Percentiles rank a stretch among this genome's conserved stretches.
These are phyloP conservation scores for Chaetorhynchus papuensis DNA, from an alignment of 2,113 vertebrate genomes.

Conservation along the genomic window DNA sequence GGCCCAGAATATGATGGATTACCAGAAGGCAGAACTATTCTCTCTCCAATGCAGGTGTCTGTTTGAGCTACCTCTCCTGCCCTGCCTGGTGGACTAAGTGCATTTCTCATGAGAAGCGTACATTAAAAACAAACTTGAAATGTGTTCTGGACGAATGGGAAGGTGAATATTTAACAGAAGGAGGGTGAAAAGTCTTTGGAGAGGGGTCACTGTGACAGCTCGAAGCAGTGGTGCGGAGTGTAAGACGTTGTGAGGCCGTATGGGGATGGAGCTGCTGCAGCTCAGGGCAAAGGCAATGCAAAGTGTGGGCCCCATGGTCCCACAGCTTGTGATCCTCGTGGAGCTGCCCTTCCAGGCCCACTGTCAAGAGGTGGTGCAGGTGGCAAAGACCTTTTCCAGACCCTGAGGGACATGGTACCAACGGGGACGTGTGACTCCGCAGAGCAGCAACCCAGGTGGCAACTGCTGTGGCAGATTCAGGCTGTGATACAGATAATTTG, in stretches of 20 bases:
- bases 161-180: neutral
- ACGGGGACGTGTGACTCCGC: neutral
- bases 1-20: neutral
- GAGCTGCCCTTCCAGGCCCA: neutral
- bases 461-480: neutral
- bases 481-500: neutral
- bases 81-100: neutral
- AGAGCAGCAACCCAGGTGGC: neutral
- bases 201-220: neutral
- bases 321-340: neutral
- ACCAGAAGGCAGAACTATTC: neutral
- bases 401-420: neutral
- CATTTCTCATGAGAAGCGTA: neutral
- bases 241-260: neutral
- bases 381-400: neutral
- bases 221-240: rapidly evolving
- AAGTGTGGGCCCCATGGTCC: neutral
- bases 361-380: neutral
- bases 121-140: neutral
- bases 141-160: neutral
- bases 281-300: neutral
- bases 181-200: neutral
- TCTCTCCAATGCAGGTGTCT: neutral
- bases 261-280: rapidly evolving
- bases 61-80: neutral